A percentile compares a stretch with the other conserved stretches of the same genome.
Conservation (phyloP, 2,888 invertebrate species). For the Drosophila austrosaltans region DNA sequence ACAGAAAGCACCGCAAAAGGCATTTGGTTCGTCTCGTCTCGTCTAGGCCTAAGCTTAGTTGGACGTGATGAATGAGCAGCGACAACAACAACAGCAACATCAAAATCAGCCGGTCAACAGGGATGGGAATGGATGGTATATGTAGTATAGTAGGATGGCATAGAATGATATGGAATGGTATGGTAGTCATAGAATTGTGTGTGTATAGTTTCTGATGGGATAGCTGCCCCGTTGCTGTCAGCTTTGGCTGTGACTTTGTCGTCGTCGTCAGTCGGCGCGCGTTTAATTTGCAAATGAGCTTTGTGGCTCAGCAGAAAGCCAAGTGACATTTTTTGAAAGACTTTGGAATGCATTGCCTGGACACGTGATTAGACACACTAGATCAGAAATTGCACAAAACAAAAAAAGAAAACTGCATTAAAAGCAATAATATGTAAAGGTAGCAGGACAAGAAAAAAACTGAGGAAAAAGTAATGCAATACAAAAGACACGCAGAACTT, state of each 20-base stretch:
- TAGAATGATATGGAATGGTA: too few species aligned
- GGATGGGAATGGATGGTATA: constrained; percentile 1
- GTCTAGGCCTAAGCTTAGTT: constrained; percentile 49
- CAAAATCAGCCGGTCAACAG: constrained; percentile 31
- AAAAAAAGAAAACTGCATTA: neutral
- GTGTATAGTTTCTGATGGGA: neutral
- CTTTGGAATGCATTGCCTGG: constrained; percentile 4
- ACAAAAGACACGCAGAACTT: too few species aligned
- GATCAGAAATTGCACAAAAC: neutral
- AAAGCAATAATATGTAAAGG: neutral
- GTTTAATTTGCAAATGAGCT: constrained; percentile 76
- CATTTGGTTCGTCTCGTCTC: constrained; percentile 38
- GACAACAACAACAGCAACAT: constrained; percentile 50
- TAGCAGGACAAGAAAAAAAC: neutral
- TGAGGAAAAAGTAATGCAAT: too few species aligned
- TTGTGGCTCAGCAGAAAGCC: constrained; percentile 50
- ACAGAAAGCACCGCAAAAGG: constrained; percentile 25
- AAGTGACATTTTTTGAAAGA: constrained; percentile 14
- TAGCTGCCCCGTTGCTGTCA: constrained; percentile 51
- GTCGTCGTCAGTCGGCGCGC: constrained; percentile 51
- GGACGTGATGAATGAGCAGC: constrained; percentile 72
- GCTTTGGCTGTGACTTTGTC: constrained; percentile 73
- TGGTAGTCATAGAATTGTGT: neutral
- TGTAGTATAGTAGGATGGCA: neutral
- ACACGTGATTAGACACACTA: constrained; percentile 5